Conservation (phyloP, 2,113 vertebrate genomes). For the Anoplopoma fimbria region DNA sequence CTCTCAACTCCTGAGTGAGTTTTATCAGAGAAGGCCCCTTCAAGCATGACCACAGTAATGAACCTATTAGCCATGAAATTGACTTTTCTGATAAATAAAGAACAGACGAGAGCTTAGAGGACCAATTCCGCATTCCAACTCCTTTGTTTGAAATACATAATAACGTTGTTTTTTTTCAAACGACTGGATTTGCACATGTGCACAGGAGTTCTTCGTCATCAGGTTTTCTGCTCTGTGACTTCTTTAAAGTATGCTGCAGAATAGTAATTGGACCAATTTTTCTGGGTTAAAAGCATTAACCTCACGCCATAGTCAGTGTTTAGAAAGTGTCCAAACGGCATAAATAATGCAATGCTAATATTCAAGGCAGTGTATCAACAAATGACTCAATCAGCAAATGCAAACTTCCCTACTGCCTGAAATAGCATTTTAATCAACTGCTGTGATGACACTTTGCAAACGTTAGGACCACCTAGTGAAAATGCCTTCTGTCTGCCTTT, state of each 20-base stretch:
- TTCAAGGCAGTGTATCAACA: slow-evolving; percentile 14
- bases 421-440: slow-evolving; percentile 44
- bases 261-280: slow-evolving; percentile 21
- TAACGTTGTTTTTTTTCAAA: slow-evolving; percentile 56
- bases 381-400: slow-evolving; percentile 12
- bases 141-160: slow-evolving; percentile 78
- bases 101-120: slow-evolving; percentile 64
- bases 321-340: slow-evolving; percentile 5
- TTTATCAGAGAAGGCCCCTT: slow-evolving; percentile 74
- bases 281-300: slow-evolving; percentile 11
- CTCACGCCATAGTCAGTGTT: neutral
- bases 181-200: slow-evolving; percentile 45
- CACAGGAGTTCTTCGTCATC: slow-evolving; percentile 14
- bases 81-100: slow-evolving; percentile 80
- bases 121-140: slow-evolving; percentile 57
- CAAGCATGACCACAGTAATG: slow-evolving; percentile 81
- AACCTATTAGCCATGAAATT: slow-evolving; percentile 86
- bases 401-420: slow-evolving; percentile 38
- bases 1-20: slow-evolving; percentile 73
- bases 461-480: slow-evolving; percentile 3
- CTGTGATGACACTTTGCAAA: slow-evolving; percentile 27
- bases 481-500: slow-evolving; percentile 32
- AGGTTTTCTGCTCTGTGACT: slow-evolving; percentile 29
- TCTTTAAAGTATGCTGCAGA: slow-evolving; percentile 15
- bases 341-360: slow-evolving; percentile 18